Conservation (phyloP, 2,888 invertebrate species). For the Limnephilus rhombicus region DNA sequence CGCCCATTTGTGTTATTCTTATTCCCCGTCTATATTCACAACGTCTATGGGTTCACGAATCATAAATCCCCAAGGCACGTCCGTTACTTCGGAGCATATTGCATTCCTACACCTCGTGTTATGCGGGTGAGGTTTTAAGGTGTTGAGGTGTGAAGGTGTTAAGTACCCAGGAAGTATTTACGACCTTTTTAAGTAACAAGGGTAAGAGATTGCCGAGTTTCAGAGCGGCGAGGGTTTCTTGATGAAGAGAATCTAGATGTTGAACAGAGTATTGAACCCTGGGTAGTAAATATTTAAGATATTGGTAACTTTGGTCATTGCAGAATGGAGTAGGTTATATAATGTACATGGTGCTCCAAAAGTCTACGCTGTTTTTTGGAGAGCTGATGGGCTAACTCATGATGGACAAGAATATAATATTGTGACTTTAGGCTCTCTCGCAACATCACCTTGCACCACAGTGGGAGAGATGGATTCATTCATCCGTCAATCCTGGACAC, state of each 20-base stretch:
- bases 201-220: background rate
- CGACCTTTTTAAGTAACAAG: background rate
- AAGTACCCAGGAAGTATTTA: background rate
- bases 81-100: constrained; percentile 4
- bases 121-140: background rate
- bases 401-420: too few species aligned
- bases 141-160: background rate
- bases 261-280: background rate
- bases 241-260: background rate
- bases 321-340: background rate
- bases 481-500: too few species aligned
- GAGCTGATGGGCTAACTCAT: too few species aligned
- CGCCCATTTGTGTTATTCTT: background rate
- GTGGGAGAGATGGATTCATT: too few species aligned
- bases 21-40: background rate
- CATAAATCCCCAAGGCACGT: constrained; percentile 3
- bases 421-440: too few species aligned
- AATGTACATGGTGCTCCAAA: too few species aligned
- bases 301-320: background rate
- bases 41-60: background rate
- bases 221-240: background rate
- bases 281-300: background rate
- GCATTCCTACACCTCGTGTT: constrained; percentile 19
- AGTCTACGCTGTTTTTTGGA: too few species aligned
- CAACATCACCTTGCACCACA: too few species aligned